These are phyloP conservation scores for Micoletzkya japonica DNA, from an alignment of 2,888 invertebrate species.

Conservation along the genomic window DNA sequence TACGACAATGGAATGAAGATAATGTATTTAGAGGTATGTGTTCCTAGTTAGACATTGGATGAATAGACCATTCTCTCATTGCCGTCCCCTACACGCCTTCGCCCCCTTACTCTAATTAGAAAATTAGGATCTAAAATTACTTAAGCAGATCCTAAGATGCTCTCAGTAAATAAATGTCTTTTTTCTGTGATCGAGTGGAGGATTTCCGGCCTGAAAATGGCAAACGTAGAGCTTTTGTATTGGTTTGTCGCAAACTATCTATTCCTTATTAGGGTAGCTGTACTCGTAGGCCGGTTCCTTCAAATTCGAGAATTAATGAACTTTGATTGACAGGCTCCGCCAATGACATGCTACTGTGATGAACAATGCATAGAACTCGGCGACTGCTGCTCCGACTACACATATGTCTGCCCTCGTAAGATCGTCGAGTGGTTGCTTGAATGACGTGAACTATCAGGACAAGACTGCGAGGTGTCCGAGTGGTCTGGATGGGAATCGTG, in stretches of 20 bases:
- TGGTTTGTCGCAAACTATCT: too few relatives aligned
- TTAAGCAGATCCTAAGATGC: too few relatives aligned
- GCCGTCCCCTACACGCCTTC: neutral
- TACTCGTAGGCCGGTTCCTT: too few relatives aligned
- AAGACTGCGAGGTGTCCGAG: conserved; percentile 48
- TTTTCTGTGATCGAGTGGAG: too few relatives aligned
- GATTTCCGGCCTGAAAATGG: too few relatives aligned
- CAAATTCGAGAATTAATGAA: too few relatives aligned
- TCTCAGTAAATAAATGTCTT: too few relatives aligned
- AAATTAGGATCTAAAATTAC: too few relatives aligned
- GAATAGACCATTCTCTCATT: neutral
- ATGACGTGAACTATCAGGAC: conserved; percentile 34
- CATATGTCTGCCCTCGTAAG: conserved; percentile 55
- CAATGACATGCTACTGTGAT: conserved; percentile 56
- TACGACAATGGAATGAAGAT: conserved; percentile 28
- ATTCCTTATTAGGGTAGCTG: too few relatives aligned
- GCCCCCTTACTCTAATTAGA: too few relatives aligned
- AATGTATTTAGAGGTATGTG: conserved; percentile 27
- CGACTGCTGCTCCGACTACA: conserved; percentile 60
- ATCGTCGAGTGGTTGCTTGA: neutral
- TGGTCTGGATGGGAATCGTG: conserved; percentile 53
- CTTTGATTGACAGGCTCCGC: conserved; percentile 37
- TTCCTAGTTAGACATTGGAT: neutral
- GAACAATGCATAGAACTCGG: conserved; percentile 50
- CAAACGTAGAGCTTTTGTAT: too few relatives aligned